Conservation (phyloP, 2,113 vertebrate species). For the Plestiodon gilberti region DNA sequence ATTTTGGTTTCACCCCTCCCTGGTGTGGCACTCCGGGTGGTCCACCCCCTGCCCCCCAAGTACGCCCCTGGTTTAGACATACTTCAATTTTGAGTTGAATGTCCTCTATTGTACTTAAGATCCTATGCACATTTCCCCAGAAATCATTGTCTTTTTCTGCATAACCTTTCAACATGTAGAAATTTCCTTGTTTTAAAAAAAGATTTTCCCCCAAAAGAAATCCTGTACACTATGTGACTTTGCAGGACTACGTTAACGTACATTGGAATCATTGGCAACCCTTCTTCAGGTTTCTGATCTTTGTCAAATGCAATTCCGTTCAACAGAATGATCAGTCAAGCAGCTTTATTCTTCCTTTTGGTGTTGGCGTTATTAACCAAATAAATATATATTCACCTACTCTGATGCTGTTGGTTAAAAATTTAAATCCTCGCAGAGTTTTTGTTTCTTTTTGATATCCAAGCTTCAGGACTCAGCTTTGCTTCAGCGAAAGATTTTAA, state of each 20-base stretch:
- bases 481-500: too few species aligned
- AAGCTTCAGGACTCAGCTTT: neutral
- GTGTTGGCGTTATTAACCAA: conserved; percentile 3
- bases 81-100: neutral
- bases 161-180: neutral
- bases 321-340: conserved; percentile 32
- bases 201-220: neutral
- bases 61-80: neutral
- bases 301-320: conserved; percentile 32
- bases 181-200: neutral
- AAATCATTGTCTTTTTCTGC: neutral
- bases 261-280: neutral
- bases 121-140: neutral
- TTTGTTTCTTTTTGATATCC: neutral
- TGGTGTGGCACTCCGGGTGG: too few species aligned
- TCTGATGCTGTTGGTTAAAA: conserved; percentile 2
- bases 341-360: conserved; percentile 5
- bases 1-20: too few species aligned
- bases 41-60: too few species aligned
- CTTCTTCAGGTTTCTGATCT: neutral
- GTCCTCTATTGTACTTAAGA: neutral
- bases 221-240: neutral
- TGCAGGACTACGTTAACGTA: neutral
- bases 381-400: neutral
- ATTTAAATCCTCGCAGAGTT: conserved; percentile 20